Evolutionary conservation across 2,888 invertebrate species (phyloP).

Genomic region (Leptarthrus brevirostris): DNA sequence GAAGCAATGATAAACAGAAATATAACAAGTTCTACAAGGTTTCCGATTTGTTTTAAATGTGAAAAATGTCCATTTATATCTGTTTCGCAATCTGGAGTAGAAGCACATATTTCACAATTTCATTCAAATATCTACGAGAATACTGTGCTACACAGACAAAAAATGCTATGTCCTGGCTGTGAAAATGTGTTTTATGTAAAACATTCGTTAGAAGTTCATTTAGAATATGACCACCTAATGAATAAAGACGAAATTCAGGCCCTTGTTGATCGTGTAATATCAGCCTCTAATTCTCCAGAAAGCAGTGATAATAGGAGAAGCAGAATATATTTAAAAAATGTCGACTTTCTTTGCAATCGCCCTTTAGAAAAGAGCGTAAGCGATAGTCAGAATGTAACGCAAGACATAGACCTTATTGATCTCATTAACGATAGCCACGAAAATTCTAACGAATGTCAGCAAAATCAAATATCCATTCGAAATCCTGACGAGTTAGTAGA

Average conservation of each 20-base stretch:
- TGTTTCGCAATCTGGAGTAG: slow-evolving; percentile 57
- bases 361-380: neutral
- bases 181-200: slow-evolving; percentile 74
- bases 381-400: neutral
- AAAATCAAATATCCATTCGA: slow-evolving; percentile 64
- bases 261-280: slow-evolving; percentile 69
- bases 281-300: neutral
- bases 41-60: slow-evolving; percentile 58
- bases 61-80: slow-evolving; percentile 62
- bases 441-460: neutral
- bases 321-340: slow-evolving; percentile 65
- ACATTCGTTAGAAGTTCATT: slow-evolving; percentile 73
- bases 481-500: slow-evolving; percentile 65
- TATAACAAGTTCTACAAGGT: neutral
- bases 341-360: slow-evolving; percentile 63
- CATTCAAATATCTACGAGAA: slow-evolving; percentile 37
- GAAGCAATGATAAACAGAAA: neutral
- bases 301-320: slow-evolving; percentile 56
- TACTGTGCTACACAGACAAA: slow-evolving; percentile 58
- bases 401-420: slow-evolving; percentile 10
- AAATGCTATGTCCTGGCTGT: slow-evolving; percentile 76
- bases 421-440: slow-evolving; percentile 12
- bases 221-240: slow-evolving; percentile 78
- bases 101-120: slow-evolving; percentile 55
- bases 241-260: slow-evolving; percentile 71